These are phyloP conservation scores for Synanthedon tipuliformis DNA, from an alignment of 2,888 invertebrate species.

Conservation along the genomic window DNA sequence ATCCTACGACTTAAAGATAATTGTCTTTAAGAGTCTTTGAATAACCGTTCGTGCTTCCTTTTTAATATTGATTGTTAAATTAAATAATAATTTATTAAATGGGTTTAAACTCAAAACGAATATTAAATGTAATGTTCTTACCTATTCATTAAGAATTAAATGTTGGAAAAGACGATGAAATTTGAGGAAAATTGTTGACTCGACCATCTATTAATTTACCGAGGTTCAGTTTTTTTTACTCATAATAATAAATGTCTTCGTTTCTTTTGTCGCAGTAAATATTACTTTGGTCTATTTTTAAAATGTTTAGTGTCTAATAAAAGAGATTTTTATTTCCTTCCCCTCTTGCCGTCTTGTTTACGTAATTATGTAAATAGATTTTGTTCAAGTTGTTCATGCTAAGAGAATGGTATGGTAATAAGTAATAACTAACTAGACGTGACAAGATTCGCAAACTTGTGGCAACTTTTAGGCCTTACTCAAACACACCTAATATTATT, in stretches of 20 bases:
- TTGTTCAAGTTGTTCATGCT: background rate
- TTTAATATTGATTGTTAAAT: no score
- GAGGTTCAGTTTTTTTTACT: background rate
- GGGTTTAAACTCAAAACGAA: no score
- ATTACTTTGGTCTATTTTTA: background rate
- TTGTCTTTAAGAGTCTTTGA: background rate
- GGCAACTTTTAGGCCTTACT: slow-evolving; percentile 15
- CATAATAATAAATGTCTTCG: background rate
- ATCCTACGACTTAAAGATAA: slow-evolving; percentile 19
- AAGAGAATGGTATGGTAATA: no score
- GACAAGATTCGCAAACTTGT: slow-evolving; percentile 16
- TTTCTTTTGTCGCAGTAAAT: background rate
- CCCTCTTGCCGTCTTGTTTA: no score
- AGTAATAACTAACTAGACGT: background rate
- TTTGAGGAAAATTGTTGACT: no score
- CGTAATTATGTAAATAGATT: background rate
- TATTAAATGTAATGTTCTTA: no score
- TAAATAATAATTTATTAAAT: no score
- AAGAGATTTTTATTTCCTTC: no score
- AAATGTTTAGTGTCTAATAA: no score
- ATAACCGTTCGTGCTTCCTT: background rate
- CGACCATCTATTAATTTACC: background rate
- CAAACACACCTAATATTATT: background rate
- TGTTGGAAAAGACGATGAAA: no score
- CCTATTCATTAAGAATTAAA: no score